Evolutionary conservation across 2,888 invertebrate genomes (phyloP), one percentile per base, ranked within the genome.

Genomic region (Willowsia nigromaculata): DNA sequence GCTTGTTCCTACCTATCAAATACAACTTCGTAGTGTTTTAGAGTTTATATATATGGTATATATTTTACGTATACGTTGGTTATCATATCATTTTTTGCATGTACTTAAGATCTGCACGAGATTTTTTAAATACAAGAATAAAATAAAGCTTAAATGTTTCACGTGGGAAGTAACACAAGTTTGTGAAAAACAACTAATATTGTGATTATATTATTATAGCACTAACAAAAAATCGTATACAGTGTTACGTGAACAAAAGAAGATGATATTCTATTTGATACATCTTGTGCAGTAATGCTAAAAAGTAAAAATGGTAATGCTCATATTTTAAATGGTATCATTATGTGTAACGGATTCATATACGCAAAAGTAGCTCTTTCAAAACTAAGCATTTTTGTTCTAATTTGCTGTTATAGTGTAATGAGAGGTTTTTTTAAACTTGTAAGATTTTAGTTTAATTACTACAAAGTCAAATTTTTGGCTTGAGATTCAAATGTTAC

Each of bases 171-270:
- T 80, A 56, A 80, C 47, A 37, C 53, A 53, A 47, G 56, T 80
- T 80, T 80, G 80, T 80, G 80, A 80, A 80, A 71, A 71, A 40
- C 47, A 9, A 27, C 47, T 47, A 22, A 71, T 4, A 43, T 43
- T 18, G 40, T 50, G 27, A 50, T 30, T 15, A 2, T 65, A 65
- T 25, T 47, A 22, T 37, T 47, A 74, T 78, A 53, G 33, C 56
- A 80, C 33, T 80, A 80, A 56, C 30, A 81, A 81, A 13, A 81
- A 56, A 81, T 81, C 81, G 81, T 81, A 81, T 81, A 81, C 81
- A 15, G 59, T 59, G 81, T 81, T 76, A 50, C 50, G 53, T 76
- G 30, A 47, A 76, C 4, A 76, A 27, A 25, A 50, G 76, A 18
- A 76, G 47, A 18, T 30, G 25, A 76, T 27, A 15, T 76, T 18